Percentiles rank a stretch among this genome's conserved stretches.
Conservation (phyloP, 2,888 invertebrate species). For the Drosophila lutescens region DNA sequence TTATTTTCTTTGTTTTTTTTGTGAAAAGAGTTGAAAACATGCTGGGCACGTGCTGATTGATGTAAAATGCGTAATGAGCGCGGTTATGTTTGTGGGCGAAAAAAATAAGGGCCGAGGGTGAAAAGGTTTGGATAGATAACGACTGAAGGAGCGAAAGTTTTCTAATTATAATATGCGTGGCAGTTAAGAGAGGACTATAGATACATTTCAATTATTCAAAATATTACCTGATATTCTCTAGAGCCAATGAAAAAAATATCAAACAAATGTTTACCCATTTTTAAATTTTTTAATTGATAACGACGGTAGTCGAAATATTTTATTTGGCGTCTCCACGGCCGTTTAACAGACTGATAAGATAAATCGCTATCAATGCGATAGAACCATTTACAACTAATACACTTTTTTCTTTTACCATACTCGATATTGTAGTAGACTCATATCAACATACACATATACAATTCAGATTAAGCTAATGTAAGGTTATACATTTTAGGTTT, state of each 20-base stretch:
- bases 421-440: not conserved
- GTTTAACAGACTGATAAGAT: constrained; percentile 19
- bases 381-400: constrained; percentile 13
- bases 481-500: not conserved
- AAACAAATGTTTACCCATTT: not conserved
- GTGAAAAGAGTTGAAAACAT: constrained; percentile 64
- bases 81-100: constrained; percentile 59
- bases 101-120: constrained; percentile 1
- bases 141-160: constrained; percentile 58
- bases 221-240: not conserved
- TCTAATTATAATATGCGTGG: constrained; percentile 67
- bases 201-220: not conserved
- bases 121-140: constrained; percentile 58
- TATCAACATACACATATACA: not conserved
- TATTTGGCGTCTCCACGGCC: not conserved
- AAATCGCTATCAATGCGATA: constrained; percentile 4
- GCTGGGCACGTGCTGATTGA: constrained; percentile 77
- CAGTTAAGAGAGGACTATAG: constrained; percentile 1
- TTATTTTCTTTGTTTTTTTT: constrained; percentile 15
- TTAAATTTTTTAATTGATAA: constrained; percentile 3
- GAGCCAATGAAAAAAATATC: not conserved
- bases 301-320: not conserved
- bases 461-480: not conserved
- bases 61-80: constrained; percentile 78
- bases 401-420: not conserved